phyloP scores from a whole-genome alignment of 2,888 invertebrate genomes.

The Pyrochroa serraticornis region DNA sequence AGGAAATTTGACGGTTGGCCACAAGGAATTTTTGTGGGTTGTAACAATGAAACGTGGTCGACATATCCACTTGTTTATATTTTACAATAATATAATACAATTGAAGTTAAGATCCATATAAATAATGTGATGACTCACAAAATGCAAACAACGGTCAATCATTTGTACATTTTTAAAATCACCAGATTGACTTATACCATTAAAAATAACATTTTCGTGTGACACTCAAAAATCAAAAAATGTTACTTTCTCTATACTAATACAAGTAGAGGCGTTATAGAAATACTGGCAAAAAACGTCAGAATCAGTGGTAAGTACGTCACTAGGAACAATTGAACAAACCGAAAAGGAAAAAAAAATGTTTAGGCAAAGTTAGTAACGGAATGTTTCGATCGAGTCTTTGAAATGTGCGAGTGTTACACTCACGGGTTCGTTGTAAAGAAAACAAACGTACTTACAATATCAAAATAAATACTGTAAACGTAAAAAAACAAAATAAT shows the following conservation, averaged over 20 bases:
- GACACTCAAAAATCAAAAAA: slow-evolving; percentile 43
- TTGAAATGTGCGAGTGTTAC: slow-evolving; percentile 11
- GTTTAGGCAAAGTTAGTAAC: slow-evolving; percentile 5
- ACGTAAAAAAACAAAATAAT: slow-evolving; percentile 44
- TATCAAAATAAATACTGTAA: slow-evolving; percentile 44
- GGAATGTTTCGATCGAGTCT: too few species aligned
- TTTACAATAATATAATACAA: slow-evolving; percentile 57
- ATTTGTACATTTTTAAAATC: slow-evolving; percentile 39
- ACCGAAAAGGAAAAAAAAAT: slow-evolving; percentile 19
- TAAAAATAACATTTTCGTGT: slow-evolving; percentile 36
- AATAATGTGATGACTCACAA: slow-evolving; percentile 39
- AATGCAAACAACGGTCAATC: slow-evolving; percentile 34
- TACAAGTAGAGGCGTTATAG: slow-evolving; percentile 43
- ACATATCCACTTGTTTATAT: slow-evolving; percentile 54
- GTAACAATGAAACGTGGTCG: slow-evolving; percentile 4
- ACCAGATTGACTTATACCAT: slow-evolving; percentile 36
- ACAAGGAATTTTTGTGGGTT: background rate
- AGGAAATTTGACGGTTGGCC: too few species aligned
- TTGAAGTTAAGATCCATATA: slow-evolving; percentile 39
- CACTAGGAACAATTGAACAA: slow-evolving; percentile 44
- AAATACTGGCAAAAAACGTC: slow-evolving; percentile 50
- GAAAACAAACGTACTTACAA: slow-evolving; percentile 38
- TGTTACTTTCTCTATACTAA: slow-evolving; percentile 36
- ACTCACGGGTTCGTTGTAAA: slow-evolving; percentile 32
- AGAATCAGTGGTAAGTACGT: slow-evolving; percentile 43